A percentile compares a stretch with the other conserved stretches of the same genome.
These are phyloP conservation scores for Mesorhabditis spiculigera DNA, from an alignment of 2,888 invertebrate species.

Conservation along the genomic window DNA sequence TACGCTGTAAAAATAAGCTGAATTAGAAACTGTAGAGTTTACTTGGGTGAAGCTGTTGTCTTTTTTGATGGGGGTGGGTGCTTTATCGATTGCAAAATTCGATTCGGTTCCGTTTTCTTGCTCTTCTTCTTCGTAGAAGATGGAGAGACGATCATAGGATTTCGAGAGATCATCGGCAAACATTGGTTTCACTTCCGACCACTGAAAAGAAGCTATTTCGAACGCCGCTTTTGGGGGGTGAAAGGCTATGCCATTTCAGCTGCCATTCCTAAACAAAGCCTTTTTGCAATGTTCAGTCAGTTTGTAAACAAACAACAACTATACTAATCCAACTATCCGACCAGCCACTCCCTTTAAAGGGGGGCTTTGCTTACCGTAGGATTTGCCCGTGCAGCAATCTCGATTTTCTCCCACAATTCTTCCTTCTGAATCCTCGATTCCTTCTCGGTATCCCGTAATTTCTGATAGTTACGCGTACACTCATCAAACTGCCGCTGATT, in stretches of 20 bases:
- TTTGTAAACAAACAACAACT: not conserved
- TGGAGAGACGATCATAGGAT: not conserved
- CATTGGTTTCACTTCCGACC: slow-evolving; percentile 17
- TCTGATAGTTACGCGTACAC: slow-evolving; percentile 94
- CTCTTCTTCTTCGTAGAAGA: not conserved
- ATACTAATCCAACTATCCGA: no score
- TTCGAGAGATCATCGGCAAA: slow-evolving; percentile 14
- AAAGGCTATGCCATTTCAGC: no score
- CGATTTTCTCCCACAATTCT: slow-evolving; percentile 82
- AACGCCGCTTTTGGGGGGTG: no score
- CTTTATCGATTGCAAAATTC: not conserved
- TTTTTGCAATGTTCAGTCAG: not conserved
- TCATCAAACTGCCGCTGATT: slow-evolving; percentile 97
- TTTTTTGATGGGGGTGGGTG: not conserved
- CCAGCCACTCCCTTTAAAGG: no score
- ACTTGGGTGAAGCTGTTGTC: no score
- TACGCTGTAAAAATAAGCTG: slow-evolving; percentile 22
- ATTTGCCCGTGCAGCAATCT: slow-evolving; percentile 71
- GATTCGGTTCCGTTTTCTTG: not conserved
- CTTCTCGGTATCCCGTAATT: slow-evolving; percentile 69
- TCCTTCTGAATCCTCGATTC: slow-evolving; percentile 80
- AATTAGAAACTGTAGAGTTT: no score
- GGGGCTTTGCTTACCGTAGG: slow-evolving; percentile 16
- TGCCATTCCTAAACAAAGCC: no score
- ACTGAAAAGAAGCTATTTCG: slow-evolving; percentile 10